phyloP scores from a whole-genome alignment of 2,888 invertebrate genomes.

The Brachyopa scutellaris region DNA sequence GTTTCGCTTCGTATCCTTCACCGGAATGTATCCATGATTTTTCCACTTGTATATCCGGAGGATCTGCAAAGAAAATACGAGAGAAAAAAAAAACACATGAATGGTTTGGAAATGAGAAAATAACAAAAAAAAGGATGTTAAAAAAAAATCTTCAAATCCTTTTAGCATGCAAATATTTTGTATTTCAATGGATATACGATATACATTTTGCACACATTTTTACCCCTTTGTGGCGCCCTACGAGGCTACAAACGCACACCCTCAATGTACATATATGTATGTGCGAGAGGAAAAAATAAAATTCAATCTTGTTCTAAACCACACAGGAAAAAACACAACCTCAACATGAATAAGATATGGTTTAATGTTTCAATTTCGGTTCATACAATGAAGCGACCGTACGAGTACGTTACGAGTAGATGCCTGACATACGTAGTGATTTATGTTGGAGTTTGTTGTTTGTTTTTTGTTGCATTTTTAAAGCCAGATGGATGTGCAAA shows the following conservation, averaged over 20 bases:
- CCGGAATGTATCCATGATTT: constrained; percentile 88
- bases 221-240: neutral
- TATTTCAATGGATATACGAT: constrained; percentile 63
- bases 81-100: constrained; percentile 37
- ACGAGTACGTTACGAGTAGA: constrained; percentile 45
- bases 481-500: neutral
- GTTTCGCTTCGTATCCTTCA: constrained; percentile 86
- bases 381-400: constrained; percentile 54
- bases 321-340: constrained; percentile 25
- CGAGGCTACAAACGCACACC: neutral
- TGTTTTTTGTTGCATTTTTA: constrained; percentile 35
- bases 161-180: constrained; percentile 72
- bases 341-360: constrained; percentile 70
- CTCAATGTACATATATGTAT: constrained; percentile 1
- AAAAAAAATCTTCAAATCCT: constrained; percentile 51
- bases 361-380: constrained; percentile 70
- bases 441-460: constrained; percentile 52
- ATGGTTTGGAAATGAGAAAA: constrained; percentile 50
- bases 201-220: constrained; percentile 52
- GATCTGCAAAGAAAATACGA: constrained; percentile 82
- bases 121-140: constrained; percentile 12
- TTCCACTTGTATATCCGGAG: constrained; percentile 87
- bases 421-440: constrained; percentile 62
- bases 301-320: constrained; percentile 64
- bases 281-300: constrained; percentile 35